phyloP scores from a whole-genome alignment of 2,888 invertebrate genomes.

The Scaptomyza tumidula region DNA sequence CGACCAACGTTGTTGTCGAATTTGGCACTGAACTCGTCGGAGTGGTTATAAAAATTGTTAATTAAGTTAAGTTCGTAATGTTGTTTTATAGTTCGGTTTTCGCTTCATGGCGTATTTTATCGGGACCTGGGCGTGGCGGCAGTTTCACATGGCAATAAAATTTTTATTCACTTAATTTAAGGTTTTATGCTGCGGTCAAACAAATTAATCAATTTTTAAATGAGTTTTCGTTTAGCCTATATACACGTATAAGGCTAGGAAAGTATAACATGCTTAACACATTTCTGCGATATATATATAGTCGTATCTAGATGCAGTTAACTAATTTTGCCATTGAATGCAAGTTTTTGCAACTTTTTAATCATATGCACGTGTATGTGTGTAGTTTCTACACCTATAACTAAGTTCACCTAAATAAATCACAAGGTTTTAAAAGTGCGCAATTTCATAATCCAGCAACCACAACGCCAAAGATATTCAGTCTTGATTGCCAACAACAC shows the following conservation, averaged over 20 bases:
- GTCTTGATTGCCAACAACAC: neutral
- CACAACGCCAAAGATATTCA: neutral
- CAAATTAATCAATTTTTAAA: constrained; percentile 1
- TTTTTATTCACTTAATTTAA: neutral
- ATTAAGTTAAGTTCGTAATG: constrained; percentile 67
- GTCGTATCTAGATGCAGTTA: no score
- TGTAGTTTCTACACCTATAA: no score
- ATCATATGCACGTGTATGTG: no score
- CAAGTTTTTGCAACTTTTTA: no score
- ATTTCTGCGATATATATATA: no score
- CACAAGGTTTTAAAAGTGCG: no score
- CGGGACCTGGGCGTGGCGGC: constrained; percentile 7
- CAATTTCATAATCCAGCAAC: neutral
- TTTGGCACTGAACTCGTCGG: constrained; percentile 17
- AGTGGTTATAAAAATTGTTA: constrained; percentile 61
- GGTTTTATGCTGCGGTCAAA: constrained; percentile 1
- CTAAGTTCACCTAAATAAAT: no score
- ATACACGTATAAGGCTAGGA: neutral
- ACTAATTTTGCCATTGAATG: no score
- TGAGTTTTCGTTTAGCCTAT: neutral
- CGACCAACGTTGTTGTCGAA: constrained; percentile 31
- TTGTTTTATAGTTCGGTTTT: constrained; percentile 49
- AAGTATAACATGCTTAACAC: neutral
- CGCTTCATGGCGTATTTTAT: neutral
- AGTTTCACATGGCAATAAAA: constrained; percentile 8